phyloP scores from a whole-genome alignment of 1,140 invertebrate genomes.

The Brachionus calyciflorus region DNA sequence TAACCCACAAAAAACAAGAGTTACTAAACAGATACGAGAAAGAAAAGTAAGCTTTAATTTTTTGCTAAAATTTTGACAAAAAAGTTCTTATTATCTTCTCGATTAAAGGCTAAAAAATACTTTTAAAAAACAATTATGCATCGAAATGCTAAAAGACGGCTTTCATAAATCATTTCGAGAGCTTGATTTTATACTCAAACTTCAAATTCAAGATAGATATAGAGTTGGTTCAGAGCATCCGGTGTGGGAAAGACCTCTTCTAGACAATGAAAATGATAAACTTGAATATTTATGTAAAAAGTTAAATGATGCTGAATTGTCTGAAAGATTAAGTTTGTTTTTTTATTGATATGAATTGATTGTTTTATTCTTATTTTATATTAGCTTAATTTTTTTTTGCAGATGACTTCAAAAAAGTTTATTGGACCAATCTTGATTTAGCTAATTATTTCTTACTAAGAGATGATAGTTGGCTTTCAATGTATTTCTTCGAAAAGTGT shows the following conservation, averaged over 20 bases:
- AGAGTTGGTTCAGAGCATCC: slow-evolving; percentile 41
- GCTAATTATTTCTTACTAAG: slow-evolving; percentile 36
- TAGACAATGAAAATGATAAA: slow-evolving; percentile 38
- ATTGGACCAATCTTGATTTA: slow-evolving; percentile 1
- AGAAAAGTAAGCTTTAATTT: slow-evolving; percentile 40
- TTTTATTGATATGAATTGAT: too few species aligned
- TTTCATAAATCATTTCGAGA: slow-evolving; percentile 45
- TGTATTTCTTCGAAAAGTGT: slow-evolving; percentile 43
- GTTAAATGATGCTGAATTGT: slow-evolving; percentile 24
- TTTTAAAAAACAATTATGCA: slow-evolving; percentile 34
- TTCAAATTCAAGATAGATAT: slow-evolving; percentile 38
- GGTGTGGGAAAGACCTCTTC: slow-evolving; percentile 18
- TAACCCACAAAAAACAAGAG: slow-evolving; percentile 25
- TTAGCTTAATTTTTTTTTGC: background rate
- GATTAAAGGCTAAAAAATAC: slow-evolving; percentile 13
- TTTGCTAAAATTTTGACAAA: too few species aligned
- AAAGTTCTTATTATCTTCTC: background rate
- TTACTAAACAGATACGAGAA: slow-evolving; percentile 28
- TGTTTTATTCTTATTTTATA: background rate
- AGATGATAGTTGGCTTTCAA: slow-evolving; percentile 36
- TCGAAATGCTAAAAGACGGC: slow-evolving; percentile 42
- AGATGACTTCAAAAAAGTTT: slow-evolving; percentile 36
- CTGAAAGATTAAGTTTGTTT: background rate
- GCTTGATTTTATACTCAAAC: slow-evolving; percentile 14
- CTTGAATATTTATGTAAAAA: slow-evolving; percentile 41